These are phyloP conservation scores for Schizopygopsis malacanthus DNA, from an alignment of 2,797 vertebrate genomes.

Conservation along the genomic window DNA sequence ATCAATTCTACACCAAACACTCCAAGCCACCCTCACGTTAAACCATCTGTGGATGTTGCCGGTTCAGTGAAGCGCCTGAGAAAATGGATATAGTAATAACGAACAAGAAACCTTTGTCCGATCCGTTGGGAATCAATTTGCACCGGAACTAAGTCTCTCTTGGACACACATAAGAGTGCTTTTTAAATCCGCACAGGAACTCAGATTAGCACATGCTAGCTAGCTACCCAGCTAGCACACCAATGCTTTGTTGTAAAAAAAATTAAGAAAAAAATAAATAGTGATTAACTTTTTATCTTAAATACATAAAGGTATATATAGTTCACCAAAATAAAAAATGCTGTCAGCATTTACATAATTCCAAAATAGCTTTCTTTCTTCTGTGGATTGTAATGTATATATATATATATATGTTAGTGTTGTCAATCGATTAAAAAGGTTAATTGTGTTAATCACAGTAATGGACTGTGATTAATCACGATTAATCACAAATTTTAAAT, in stretches of 20 bases:
- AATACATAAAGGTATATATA: no score
- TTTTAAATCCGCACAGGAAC: slow-evolving; percentile 1
- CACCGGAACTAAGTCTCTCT: slow-evolving; percentile 18
- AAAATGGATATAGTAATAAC: slow-evolving; percentile 24
- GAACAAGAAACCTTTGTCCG: slow-evolving; percentile 39
- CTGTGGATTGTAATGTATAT: neutral
- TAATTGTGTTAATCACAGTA: no score
- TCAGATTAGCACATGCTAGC: neutral
- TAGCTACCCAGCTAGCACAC: neutral
- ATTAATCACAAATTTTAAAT: no score
- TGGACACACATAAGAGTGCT: slow-evolving; percentile 2
- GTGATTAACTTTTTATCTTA: no score
- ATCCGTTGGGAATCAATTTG: neutral
- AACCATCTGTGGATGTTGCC: slow-evolving; percentile 6
- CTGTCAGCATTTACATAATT: no score
- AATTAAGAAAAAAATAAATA: no score
- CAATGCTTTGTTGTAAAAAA: neutral
- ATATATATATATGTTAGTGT: no score
- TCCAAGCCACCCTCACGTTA: neutral
- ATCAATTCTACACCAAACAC: slow-evolving; percentile 37
- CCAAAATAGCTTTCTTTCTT: neutral
- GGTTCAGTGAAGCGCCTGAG: slow-evolving; percentile 22
- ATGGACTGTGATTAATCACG: no score
- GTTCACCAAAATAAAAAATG: no score
- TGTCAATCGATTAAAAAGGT: no score